A percentile compares a stretch with the other conserved stretches of the same genome.
Conservation (phyloP, 2,797 vertebrate species). For the Anolis apletophallus region DNA sequence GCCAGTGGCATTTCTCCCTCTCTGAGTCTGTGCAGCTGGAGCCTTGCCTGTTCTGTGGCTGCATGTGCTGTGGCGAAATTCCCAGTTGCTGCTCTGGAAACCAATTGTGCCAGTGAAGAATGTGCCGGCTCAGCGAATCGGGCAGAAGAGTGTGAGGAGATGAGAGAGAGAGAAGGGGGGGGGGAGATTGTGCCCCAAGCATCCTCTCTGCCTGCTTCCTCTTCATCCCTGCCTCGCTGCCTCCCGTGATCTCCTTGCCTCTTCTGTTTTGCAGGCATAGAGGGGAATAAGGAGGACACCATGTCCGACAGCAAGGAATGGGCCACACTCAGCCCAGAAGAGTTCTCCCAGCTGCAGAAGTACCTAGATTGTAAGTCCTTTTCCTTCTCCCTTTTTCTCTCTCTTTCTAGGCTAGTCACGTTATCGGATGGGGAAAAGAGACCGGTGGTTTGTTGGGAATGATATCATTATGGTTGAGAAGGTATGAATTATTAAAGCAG, state of each 20-base stretch:
- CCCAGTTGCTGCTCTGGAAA: conserved; percentile 39
- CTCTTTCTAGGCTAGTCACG: not conserved
- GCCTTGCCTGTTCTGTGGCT: conserved; percentile 14
- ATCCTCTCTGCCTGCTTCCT: not conserved
- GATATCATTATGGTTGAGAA: not conserved
- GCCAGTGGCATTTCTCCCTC: not conserved
- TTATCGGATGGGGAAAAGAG: not conserved
- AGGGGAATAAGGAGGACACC: conserved; percentile 47
- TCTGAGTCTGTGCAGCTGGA: conserved; percentile 28
- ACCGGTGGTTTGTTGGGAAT: not conserved
- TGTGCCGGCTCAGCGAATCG: conserved; percentile 40
- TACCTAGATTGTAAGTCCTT: conserved; percentile 93
- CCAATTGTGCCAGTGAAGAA: conserved; percentile 25
- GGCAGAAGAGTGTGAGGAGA: conserved; percentile 13
- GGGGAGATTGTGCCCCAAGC: not conserved
- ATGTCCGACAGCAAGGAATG: conserved; percentile 83
- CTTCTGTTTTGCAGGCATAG: conserved; percentile 23
- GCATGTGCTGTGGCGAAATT: conserved; percentile 33
- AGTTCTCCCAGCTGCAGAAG: conserved; percentile 93
- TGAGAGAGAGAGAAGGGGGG: not conserved
- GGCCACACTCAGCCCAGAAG: conserved; percentile 85
- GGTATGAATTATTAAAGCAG: not conserved
- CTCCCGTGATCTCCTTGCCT: conserved; percentile 22
- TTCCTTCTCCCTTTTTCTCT: not conserved
- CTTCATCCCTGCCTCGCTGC: not conserved